Conservation (phyloP, 2,888 invertebrate species). For the Drosophila mimica region DNA sequence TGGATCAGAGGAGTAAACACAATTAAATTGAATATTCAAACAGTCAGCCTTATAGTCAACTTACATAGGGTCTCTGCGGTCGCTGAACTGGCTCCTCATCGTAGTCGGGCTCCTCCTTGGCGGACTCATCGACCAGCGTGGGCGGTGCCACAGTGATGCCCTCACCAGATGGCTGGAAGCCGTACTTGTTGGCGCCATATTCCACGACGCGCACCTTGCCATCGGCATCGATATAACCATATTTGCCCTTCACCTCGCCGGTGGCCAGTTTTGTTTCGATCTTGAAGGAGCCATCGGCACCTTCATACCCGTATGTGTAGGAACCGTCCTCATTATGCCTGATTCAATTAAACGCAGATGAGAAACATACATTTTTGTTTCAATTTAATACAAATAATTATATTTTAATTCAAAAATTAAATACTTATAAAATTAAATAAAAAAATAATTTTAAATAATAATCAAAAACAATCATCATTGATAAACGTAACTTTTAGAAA, state of each 20-base stretch:
- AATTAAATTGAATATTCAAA: conserved; percentile 2
- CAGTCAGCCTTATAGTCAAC: conserved; percentile 13
- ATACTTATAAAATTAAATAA: background rate
- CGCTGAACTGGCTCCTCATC: conserved; percentile 83
- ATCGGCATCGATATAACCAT: conserved; percentile 94
- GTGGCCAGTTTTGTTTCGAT: conserved; percentile 93
- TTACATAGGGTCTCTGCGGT: conserved; percentile 82
- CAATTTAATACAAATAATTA: background rate
- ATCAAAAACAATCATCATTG: background rate
- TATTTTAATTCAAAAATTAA: background rate
- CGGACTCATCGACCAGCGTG: conserved; percentile 86
- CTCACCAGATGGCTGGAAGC: conserved; percentile 94
- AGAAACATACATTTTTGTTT: background rate
- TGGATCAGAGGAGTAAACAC: background rate
- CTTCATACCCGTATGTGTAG: conserved; percentile 96
- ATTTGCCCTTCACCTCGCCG: conserved; percentile 95
- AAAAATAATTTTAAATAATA: background rate
- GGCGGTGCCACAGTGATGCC: conserved; percentile 92
- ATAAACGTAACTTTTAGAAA: background rate
- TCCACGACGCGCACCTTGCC: conserved; percentile 93
- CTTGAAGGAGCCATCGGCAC: conserved; percentile 94
- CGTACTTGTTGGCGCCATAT: conserved; percentile 94
- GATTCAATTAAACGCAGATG: conserved; percentile 25
- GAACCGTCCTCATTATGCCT: conserved; percentile 96
- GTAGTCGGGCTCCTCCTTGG: conserved; percentile 84